phyloP scores from a whole-genome alignment of 2,797 vertebrate genomes.

The Phoxinus dragarum region DNA sequence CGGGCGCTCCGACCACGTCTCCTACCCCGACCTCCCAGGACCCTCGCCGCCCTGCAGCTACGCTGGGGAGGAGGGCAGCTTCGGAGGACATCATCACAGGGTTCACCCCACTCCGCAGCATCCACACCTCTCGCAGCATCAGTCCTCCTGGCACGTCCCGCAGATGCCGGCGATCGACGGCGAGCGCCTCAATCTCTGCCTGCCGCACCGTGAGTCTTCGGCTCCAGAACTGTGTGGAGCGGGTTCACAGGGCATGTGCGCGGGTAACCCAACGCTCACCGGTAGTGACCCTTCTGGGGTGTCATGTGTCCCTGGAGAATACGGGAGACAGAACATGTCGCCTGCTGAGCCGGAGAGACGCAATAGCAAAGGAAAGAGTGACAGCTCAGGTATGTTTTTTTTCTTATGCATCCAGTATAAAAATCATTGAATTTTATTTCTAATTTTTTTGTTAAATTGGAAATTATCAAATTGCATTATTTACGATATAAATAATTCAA shows the following conservation, averaged over 20 bases:
- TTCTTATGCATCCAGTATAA: background rate
- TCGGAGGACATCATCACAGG: conserved; percentile 79
- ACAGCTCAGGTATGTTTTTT: conserved; percentile 84
- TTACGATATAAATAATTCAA: background rate
- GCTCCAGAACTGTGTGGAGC: conserved; percentile 61
- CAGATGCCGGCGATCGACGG: conserved; percentile 82
- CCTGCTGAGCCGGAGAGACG: conserved; percentile 83
- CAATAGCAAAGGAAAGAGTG: conserved; percentile 83
- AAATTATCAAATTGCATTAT: background rate
- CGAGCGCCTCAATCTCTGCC: conserved; percentile 80
- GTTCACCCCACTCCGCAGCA: conserved; percentile 79
- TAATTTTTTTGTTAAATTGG: background rate
- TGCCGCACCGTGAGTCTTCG: conserved; percentile 79
- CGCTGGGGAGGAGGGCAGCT: conserved; percentile 84
- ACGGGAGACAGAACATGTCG: conserved; percentile 83
- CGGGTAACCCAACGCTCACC: conserved; percentile 76
- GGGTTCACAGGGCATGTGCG: conserved; percentile 76
- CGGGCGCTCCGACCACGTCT: conserved; percentile 86
- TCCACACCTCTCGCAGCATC: conserved; percentile 82
- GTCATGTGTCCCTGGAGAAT: conserved; percentile 83
- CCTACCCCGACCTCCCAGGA: conserved; percentile 86
- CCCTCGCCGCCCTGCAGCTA: conserved; percentile 87
- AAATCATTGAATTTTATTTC: background rate
- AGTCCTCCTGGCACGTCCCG: conserved; percentile 83
- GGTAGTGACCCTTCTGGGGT: conserved; percentile 78